Evolutionary conservation across 92 coral and sea anemone species (phyloP), one percentile per base, ranked within the genome.

Genomic region (Anthopleura xanthogrammica): DNA sequence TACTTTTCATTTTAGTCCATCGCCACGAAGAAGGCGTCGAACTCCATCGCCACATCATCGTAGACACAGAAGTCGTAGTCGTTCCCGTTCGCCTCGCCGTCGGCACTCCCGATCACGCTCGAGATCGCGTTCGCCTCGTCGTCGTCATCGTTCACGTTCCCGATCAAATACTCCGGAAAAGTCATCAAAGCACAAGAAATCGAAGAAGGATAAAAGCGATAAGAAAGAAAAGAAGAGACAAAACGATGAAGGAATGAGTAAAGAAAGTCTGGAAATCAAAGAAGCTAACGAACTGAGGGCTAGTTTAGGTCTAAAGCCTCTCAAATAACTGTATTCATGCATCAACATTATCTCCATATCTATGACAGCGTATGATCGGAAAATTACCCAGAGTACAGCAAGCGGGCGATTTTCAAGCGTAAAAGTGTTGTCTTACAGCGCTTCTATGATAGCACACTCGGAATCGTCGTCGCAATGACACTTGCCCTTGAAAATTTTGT

Each of bases 271-370:
- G 14, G 99, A 94, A 72, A 92, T 96, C 48, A 90, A 90, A 68
- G 98, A 96, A 92, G 99, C 99, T 16, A 94, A 96, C 77, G 98
- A 89, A 80, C 79, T 96, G 64, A 89, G 99, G 85, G 99, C 99
- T 22, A 91, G 88, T 77, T 90, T 96, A 40, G 99, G 99, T 39
- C 90, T 96, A 50, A 96, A 96, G 77, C 98, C 99, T 10, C 90
- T 96, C 48, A 94, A 91, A 72, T 81, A 71, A 36, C 46, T 68
- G 29, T 10, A 11, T 23, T 62, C 36, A 62, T 7, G 9, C 7
- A 46, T 29, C 36, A 29, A 29, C 9, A 46, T 46, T 9, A 5
- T 46, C 50, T 5, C 50, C 5, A 46, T 46, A 46, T 4, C 50
- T 46, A 46, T 5, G 50, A 46, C 50, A 46, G 9, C 50, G 50